Base-by-base conservation (phyloP, 2,113 vertebrate species). In the Cisticola juncidis region DNA sequence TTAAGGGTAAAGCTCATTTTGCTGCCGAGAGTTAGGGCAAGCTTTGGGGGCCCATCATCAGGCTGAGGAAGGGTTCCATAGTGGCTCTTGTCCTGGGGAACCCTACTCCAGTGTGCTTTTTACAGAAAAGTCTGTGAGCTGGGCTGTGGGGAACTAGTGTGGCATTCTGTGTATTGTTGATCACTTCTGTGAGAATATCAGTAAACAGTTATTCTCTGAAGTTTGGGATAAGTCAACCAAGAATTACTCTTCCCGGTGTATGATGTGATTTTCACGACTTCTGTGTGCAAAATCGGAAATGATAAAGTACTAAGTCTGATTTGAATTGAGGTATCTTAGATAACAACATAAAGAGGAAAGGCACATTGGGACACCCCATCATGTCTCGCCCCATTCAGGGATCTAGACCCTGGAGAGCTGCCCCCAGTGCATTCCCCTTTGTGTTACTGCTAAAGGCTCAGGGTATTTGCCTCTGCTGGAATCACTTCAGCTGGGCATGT, bases 351-450 rank as follows among this genome's bases (percentile, higher is more conserved):
- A 65, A 68, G 42, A 60, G 13, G 22, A 68, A 35, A 64, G 31
- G 9, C 22, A 0, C 26, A 5, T 57, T 69, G 45, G 22, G 19
- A 8, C 3, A 26, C 36, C 5, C 4, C 3, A 1, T 31, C 14
- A 7, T 50, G 14, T 51, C 33, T 79, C 72, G 47, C 8, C 17
- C 25, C 1, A 0, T 47, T 78, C 50, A 20, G 23, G 21, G 35
- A 29, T 45, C 45, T 38, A 7, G 16, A n/a, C 25, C 26, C 3
- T 29, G 35, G 23, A 48, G 54, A 44, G 5, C 2, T 33, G 17
- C 2, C 15, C 13, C 11, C 20, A n/a, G 8, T 31, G 74, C 20
- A 5, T 14, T 72, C 13, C 35, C 2, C 5, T 40, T 60, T 3
- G 0, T 33, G 42, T 72, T 29, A 2, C 2, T 51, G 42, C n/a